Percentiles rank a stretch among this genome's conserved stretches.
Evolutionary conservation across 92 coral and sea anemone genomes (phyloP).

Genomic region (Pocillopora grandis): DNA sequence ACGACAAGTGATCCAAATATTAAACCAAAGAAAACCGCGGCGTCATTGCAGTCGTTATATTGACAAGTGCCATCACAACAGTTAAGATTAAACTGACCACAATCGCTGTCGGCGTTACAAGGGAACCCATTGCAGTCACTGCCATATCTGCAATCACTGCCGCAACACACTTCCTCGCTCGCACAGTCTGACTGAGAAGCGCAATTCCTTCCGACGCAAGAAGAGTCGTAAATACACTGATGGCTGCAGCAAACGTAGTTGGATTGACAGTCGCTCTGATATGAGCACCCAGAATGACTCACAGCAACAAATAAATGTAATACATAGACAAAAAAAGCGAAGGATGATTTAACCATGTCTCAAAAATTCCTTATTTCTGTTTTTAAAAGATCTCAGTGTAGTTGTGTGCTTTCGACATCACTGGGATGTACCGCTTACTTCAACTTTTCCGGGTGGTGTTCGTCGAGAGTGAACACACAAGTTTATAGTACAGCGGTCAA

Average conservation of each 20-base stretch:
- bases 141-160: not conserved
- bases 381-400: too few relatives aligned
- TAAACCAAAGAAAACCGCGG: not conserved
- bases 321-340: too few relatives aligned
- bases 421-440: too few relatives aligned
- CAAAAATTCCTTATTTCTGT: too few relatives aligned
- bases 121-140: too few relatives aligned
- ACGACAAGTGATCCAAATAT: not conserved
- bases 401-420: too few relatives aligned
- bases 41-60: not conserved
- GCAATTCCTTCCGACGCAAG: not conserved
- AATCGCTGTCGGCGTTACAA: not conserved
- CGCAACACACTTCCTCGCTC: conserved; percentile 11
- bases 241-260: not conserved
- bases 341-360: too few relatives aligned
- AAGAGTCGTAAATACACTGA: not conserved
- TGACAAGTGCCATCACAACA: not conserved
- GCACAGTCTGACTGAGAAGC: not conserved
- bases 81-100: not conserved
- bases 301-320: not conserved
- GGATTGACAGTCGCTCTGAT: not conserved
- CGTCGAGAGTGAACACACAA: too few relatives aligned
- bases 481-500: too few relatives aligned
- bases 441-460: too few relatives aligned
- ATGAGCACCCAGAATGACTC: not conserved